phyloP scores from a whole-genome alignment of 2,113 vertebrate species.

The Bos indicus region DNA sequence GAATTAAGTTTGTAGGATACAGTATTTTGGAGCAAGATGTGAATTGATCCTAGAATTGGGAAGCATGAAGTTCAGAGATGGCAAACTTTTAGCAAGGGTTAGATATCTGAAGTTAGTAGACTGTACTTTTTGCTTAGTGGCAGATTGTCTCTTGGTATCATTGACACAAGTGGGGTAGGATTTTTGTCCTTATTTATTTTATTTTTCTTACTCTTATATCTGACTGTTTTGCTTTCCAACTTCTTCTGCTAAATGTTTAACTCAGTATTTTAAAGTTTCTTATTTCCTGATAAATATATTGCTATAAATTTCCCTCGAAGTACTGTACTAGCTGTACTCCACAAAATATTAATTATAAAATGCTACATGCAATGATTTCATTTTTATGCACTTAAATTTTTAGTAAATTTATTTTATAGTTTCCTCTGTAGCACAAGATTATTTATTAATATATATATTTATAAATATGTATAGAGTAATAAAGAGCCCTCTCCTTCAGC shows the following conservation, averaged over 20 bases:
- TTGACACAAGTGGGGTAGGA: not conserved
- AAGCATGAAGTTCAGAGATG: not conserved
- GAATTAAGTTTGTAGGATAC: not conserved
- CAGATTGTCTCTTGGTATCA: not conserved
- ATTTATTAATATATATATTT: not conserved
- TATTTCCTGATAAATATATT: not conserved
- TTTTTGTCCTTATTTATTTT: not conserved
- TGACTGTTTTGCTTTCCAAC: not conserved
- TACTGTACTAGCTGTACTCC: not conserved
- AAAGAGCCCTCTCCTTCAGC: not conserved
- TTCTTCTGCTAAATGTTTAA: not conserved
- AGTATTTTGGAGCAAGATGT: not conserved
- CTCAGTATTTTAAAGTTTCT: not conserved
- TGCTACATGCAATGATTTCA: not conserved
- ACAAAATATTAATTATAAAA: not conserved
- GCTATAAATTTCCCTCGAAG: not conserved
- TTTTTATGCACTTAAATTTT: not conserved
- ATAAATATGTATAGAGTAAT: not conserved
- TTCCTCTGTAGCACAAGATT: not conserved
- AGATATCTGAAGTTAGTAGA: not conserved
- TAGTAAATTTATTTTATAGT: not conserved
- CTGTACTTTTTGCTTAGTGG: not conserved
- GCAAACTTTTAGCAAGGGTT: not conserved
- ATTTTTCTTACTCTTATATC: not conserved
- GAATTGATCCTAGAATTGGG: not conserved